Conservation (phyloP, 2,888 invertebrate genomes). For the Pristionchus entomophagus region DNA sequence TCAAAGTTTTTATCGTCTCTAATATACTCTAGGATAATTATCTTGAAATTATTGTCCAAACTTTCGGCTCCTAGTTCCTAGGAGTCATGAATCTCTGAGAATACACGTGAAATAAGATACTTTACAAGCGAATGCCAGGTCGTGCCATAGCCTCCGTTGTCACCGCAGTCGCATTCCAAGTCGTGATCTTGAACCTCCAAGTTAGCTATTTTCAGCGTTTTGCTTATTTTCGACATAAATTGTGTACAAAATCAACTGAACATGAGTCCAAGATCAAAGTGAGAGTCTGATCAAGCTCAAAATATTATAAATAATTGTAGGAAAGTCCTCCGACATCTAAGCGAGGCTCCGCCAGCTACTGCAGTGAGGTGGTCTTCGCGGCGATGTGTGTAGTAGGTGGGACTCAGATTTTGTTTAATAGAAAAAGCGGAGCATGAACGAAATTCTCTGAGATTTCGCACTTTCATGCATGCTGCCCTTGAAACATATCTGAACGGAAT, state of each 20-base stretch:
- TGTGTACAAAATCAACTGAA: too few relatives aligned
- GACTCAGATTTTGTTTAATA: background rate
- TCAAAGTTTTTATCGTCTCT: too few relatives aligned
- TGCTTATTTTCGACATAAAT: background rate
- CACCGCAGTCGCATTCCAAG: conserved; percentile 67
- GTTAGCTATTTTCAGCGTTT: too few relatives aligned
- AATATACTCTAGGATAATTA: too few relatives aligned
- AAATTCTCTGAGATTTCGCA: too few relatives aligned
- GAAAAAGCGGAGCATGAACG: background rate
- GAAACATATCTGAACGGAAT: background rate
- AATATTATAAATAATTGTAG: background rate
- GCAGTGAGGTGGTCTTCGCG: conserved; percentile 24
- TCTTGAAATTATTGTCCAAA: too few relatives aligned
- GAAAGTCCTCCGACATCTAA: conserved; percentile 32
- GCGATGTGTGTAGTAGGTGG: conserved; percentile 37
- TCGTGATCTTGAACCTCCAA: conserved; percentile 65
- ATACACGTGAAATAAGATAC: background rate
- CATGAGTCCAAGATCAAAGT: too few relatives aligned
- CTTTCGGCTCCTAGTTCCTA: too few relatives aligned
- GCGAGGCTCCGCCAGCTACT: conserved; percentile 1
- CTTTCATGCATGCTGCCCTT: too few relatives aligned
- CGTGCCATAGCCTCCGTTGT: conserved; percentile 65
- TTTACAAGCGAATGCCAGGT: background rate
- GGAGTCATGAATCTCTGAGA: too few relatives aligned
- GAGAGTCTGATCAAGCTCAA: too few relatives aligned